Base-by-base conservation (phyloP, 2,797 vertebrate species). In the Acanthurus lineatus region DNA sequence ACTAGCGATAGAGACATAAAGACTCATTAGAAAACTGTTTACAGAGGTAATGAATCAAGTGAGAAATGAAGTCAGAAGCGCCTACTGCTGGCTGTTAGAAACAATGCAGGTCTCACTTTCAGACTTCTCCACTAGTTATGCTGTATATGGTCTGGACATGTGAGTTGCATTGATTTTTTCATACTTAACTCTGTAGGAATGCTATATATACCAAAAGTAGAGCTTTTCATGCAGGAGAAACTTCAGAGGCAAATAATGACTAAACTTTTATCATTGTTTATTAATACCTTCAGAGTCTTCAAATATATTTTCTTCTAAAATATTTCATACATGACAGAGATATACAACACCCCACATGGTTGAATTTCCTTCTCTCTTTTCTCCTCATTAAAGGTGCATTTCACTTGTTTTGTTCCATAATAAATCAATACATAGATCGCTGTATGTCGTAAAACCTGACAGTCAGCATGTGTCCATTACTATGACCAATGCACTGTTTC, bases 291-390 rank as follows among this genome's bases (percentile, higher is more conserved):
- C 89, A 90, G 88, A 87, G 86, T 94, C 93, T 91, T 95, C 93
- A 96, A 95, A 95, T 94, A 94, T 93, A 94, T 89, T 92, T 93
- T 90, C 90, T 85, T 95, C 89, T 93, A 94, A 94, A 94, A 94
- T 94, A 94, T 82, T 93, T 93, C 73, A 91, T 92, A 94, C 93
- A 93, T 94, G 88, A 95, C 90, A 93, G 89, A 94, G 86, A 93
- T 93, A 93, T 92, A 93, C 89, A 93, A 92, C 89, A 92, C 77
- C 83, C 92, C 89, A 88, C 82, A 92, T 78, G 86, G 84, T 86
- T 89, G 85, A 86, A 86, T 84, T 81, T 73, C 79, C 28, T 59
- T 75, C 53, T 64, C 38, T 76, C 42, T 74, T 83, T 72, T 85
- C 79, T 63, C 79, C 83, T 67, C 59, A 51, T 73, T 74, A 68